These are phyloP conservation scores for Dromas ardeola DNA, from an alignment of 2,113 vertebrate genomes.

Conservation along the genomic window DNA sequence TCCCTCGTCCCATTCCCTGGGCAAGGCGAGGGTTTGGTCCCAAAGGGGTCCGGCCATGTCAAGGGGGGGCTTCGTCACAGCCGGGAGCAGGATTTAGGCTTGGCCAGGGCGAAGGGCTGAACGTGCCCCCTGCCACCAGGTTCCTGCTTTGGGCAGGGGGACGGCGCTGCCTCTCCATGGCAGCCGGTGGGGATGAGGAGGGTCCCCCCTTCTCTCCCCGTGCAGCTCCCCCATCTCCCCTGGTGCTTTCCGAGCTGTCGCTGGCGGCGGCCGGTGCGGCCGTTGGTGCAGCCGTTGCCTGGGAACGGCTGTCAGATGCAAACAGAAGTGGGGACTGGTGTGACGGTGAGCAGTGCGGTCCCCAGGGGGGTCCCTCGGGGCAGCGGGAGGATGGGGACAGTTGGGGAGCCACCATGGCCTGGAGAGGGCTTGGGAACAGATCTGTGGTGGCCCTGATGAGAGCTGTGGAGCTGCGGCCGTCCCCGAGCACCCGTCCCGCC, in stretches of 20 bases:
- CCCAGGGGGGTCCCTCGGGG: not conserved
- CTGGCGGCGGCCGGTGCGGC: not conserved
- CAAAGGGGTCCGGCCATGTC: accelerated
- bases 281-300: constrained; percentile 47
- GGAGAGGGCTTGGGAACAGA: not conserved
- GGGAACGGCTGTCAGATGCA: constrained; percentile 33
- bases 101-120: not conserved
- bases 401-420: not conserved
- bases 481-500: not conserved
- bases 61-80: not conserved
- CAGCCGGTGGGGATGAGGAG: not conserved
- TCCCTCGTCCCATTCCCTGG: accelerated
- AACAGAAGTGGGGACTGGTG: constrained; percentile 18
- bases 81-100: not conserved
- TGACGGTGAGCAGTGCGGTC: not conserved
- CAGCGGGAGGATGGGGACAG: not conserved
- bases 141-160: not conserved
- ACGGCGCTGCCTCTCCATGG: not conserved
- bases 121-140: accelerated
- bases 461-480: accelerated
- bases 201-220: too few relatives aligned
- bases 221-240: too few relatives aligned
- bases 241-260: not conserved
- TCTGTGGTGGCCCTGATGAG: not conserved
- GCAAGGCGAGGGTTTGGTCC: accelerated